Percentiles rank a stretch among this genome's conserved stretches.
These are phyloP conservation scores for Eciton burchellii DNA, from an alignment of 1,140 invertebrate genomes.

Conservation along the genomic window DNA sequence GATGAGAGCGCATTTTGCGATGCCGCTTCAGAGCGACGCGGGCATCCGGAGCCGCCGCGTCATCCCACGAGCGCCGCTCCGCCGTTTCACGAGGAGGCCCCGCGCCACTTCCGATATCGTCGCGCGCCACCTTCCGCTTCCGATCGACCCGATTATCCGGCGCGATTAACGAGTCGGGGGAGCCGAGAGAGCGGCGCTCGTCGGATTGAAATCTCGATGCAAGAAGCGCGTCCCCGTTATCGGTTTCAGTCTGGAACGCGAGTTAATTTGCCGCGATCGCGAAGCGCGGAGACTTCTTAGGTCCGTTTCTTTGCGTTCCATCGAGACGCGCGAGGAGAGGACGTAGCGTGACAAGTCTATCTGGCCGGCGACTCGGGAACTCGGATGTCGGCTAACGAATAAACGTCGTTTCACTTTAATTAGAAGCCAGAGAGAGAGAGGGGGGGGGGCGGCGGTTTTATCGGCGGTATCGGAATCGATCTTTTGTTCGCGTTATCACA, in stretches of 20 bases:
- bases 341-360: too few species aligned
- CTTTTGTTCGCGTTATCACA: slow-evolving; percentile 44
- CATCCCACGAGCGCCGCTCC: slow-evolving; percentile 3
- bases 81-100: too few species aligned
- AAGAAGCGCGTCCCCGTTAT: neutral
- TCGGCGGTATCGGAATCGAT: neutral
- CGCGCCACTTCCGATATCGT: neutral
- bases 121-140: slow-evolving; percentile 32
- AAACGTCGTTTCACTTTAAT: slow-evolving; percentile 13
- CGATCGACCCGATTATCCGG: slow-evolving; percentile 13
- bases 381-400: neutral
- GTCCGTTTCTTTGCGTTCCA: too few species aligned
- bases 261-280: too few species aligned
- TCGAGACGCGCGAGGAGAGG: too few species aligned
- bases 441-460: too few species aligned
- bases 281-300: too few species aligned
- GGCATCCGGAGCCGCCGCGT: slow-evolving; percentile 20
- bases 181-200: neutral
- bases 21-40: slow-evolving; percentile 26
- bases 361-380: too few species aligned
- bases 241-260: neutral
- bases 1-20: slow-evolving; percentile 62
- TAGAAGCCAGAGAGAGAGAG: neutral
- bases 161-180: slow-evolving; percentile 12
- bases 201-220: neutral